Evolutionary conservation across 1,140 invertebrate genomes (phyloP).

Genomic region (Babylonia areolata): DNA sequence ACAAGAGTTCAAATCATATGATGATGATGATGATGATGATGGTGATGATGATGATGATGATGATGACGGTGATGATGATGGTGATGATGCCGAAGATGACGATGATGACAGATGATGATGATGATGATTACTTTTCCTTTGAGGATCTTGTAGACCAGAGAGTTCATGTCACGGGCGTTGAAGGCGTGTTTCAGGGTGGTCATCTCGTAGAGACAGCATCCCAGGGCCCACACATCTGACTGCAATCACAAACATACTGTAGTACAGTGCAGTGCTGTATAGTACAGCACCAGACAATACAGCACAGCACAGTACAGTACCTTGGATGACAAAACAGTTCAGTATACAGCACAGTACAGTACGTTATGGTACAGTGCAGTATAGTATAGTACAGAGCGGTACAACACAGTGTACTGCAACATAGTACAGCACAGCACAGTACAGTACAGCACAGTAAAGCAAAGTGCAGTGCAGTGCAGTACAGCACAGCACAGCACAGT

Average conservation of each 20-base stretch:
- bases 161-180: slow-evolving; percentile 77
- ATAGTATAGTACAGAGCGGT: not conserved
- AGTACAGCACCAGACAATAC: not conserved
- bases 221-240: slow-evolving; percentile 79
- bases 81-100: too few relatives aligned
- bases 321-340: too few relatives aligned
- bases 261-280: not conserved
- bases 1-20: too few relatives aligned
- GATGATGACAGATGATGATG: too few relatives aligned
- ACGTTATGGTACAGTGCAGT: not conserved
- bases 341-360: not conserved
- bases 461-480: not conserved
- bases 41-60: too few relatives aligned
- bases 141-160: slow-evolving; percentile 77
- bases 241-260: slow-evolving; percentile 50
- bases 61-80: not conserved
- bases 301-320: not conserved
- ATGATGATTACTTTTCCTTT: slow-evolving; percentile 74
- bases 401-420: not conserved
- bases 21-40: not conserved
- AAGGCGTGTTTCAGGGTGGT: slow-evolving; percentile 78
- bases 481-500: not conserved
- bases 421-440: not conserved
- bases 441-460: not conserved
- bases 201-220: slow-evolving; percentile 79